Evolutionary conservation across 2,113 vertebrate species (phyloP), one percentile per base, ranked within the genome.

Genomic region (Megatriorchis doriae): DNA sequence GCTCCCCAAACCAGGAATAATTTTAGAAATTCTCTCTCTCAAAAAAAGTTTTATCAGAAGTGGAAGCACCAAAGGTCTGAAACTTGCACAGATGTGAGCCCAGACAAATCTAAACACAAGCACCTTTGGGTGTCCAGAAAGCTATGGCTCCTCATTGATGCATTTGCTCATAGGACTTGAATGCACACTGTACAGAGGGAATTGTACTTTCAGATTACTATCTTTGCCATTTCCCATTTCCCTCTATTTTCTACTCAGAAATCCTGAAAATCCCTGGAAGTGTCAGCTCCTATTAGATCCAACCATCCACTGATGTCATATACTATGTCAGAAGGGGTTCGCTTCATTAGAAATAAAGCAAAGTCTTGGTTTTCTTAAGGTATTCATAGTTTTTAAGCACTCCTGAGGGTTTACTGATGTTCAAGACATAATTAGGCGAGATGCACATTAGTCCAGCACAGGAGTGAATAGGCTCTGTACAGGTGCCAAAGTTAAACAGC

Each of bases 151-250:
- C 71, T 53, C 17, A 42, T 8, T 56, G 81, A 81, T 43, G 27
- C 15, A 43, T 50, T 56, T 92, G n/a, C 27, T 74, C 21, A 32
- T 1, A 72, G 31, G 31, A 89, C n/a, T n/a, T 71, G 19, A 77
- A 81, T 27, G 17, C 0, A 1, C 34, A 45, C 27, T 48, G 8
- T 68, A 61, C 8, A 36, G 25, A 63, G 31, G 36, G n/a, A 88
- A 53, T 47, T 4, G 0, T 43, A 32, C 0, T 0, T 59, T 71
- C 68, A 85, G n/a, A n/a, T 21, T n/a, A 23, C 32, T 58, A 16
- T 32, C 43, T 65, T 84, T 65, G 40, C 32, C 13, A 38, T 63
- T 55, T 55, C 16, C 45, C n/a, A 43, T 55, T 72, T 84, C 32
- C 48, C 43, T 86, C 31, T 92, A 7, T 61, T 85, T 90, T 70